Percentiles rank a stretch among this genome's conserved stretches.
Evolutionary conservation across 2,113 vertebrate genomes (phyloP).

Genomic region (Bujurquina vittata): DNA sequence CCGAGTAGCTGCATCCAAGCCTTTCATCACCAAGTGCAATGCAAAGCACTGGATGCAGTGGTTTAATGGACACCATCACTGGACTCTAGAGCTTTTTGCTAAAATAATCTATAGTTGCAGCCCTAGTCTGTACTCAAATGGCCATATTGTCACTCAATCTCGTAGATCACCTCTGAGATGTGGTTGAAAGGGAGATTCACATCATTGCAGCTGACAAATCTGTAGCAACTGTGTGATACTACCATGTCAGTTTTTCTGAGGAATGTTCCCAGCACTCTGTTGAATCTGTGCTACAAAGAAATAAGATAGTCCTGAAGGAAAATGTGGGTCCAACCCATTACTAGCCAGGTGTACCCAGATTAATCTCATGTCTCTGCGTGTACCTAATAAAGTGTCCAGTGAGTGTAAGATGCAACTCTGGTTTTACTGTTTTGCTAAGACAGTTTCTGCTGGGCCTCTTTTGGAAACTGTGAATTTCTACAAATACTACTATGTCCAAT

Average conservation of each 20-base stretch:
- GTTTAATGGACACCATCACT: too few relatives aligned
- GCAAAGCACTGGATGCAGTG: too few relatives aligned
- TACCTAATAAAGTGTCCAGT: not conserved
- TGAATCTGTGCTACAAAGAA: not conserved
- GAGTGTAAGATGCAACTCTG: not conserved
- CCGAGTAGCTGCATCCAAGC: too few relatives aligned
- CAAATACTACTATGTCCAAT: not conserved
- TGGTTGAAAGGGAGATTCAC: too few relatives aligned
- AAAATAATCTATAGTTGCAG: too few relatives aligned
- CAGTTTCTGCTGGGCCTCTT: not conserved
- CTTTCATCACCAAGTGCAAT: too few relatives aligned
- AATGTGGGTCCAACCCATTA: not conserved
- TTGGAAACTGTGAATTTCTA: not conserved
- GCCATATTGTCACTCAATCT: not conserved
- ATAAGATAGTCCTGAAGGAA: not conserved
- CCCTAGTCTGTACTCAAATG: too few relatives aligned
- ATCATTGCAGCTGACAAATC: not conserved
- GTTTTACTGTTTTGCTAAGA: not conserved
- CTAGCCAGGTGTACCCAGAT: too few relatives aligned
- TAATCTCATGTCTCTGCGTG: too few relatives aligned
- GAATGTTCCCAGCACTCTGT: not conserved
- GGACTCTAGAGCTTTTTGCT: too few relatives aligned
- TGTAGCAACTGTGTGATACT: not conserved
- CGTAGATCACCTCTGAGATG: accelerated
- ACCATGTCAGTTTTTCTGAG: not conserved